These are phyloP conservation scores for Serranus cabrilla DNA, from an alignment of 2,797 vertebrate species.

Conservation along the genomic window DNA sequence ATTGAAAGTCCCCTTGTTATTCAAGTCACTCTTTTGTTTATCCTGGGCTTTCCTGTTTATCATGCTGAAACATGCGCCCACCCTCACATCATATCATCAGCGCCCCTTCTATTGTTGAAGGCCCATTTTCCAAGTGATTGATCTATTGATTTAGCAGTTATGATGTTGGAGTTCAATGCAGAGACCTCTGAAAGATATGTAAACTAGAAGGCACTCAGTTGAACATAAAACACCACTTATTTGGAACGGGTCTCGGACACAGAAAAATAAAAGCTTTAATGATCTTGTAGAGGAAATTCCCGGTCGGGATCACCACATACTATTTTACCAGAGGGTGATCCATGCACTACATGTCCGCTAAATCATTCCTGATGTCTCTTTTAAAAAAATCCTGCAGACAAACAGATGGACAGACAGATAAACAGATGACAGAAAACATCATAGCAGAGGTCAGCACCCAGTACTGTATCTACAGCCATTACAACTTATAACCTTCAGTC, in stretches of 20 bases:
- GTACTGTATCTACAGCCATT: background rate
- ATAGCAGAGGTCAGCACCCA: conserved; percentile 18
- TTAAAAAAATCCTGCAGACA: conserved; percentile 27
- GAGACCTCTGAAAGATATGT: conserved; percentile 54
- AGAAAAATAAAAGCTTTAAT: conserved; percentile 13
- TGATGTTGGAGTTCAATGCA: conserved; percentile 50
- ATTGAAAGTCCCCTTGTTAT: conserved; percentile 77
- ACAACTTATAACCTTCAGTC: background rate
- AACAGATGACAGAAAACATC: conserved; percentile 37
- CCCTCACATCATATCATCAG: conserved; percentile 57
- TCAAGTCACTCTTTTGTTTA: conserved; percentile 75
- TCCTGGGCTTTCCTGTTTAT: conserved; percentile 68
- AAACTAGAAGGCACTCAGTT: conserved; percentile 30
- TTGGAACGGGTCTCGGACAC: conserved; percentile 3
- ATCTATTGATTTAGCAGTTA: conserved; percentile 66
- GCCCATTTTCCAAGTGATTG: conserved; percentile 67
- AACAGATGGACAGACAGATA: conserved; percentile 45
- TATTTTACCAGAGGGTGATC: conserved; percentile 17
- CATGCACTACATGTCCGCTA: conserved; percentile 22
- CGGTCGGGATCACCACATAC: conserved; percentile 29
- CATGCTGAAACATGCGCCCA: conserved; percentile 64
- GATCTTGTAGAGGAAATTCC: conserved; percentile 20
- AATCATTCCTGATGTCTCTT: conserved; percentile 32
- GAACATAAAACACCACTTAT: conserved; percentile 26
- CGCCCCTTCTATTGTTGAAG: conserved; percentile 35